Evolutionary conservation across 1,140 invertebrate species (phyloP), one percentile per base, ranked within the genome.

Genomic region (Colletes latitarsis): DNA sequence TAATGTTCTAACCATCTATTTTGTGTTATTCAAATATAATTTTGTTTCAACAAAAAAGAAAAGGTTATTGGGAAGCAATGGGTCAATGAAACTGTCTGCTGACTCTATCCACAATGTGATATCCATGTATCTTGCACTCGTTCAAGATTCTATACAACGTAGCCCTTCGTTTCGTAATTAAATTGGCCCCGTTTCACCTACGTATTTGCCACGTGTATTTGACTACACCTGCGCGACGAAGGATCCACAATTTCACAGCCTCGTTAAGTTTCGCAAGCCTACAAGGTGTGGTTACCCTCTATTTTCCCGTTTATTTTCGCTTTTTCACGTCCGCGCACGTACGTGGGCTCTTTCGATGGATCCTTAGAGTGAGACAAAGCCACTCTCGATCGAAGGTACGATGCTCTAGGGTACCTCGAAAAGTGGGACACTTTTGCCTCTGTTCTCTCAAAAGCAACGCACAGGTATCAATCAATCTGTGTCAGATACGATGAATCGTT

Each of bases 341-440:
- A 67, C 46, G 43, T 53, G n/a, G n/a, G 14, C 19, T 21, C 5
- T 76, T 76, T 68, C n/a, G 49, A 76, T 30, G 9, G 73, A 49
- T 73, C 43, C 60, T 64, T 63, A 67, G 39, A 55, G 41, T 6
- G 30, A 46, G 66, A 60, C 66, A 77, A 77, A 69, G 66, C 64
- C 15, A n/a, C 30, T 30, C 14, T 52, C 66, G 75, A 69, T 77
- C 75, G 75, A 77, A 77, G 43, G 41, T 77, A 77, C 62, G 74
- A 58, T 53, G 30, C 53, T 77, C 64, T 60, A 69, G 53, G 64
- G 55, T 69, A 64, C 19, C 64, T 30, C 53, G 64, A 69, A 77
- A 77, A 77, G 64, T 77, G 66, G 75, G 64, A 58, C 75, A 77
- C 75, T 77, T 75, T 69, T 77, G 43, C 60, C 15, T 58, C 57